A percentile compares a stretch with the other conserved stretches of the same genome.
phyloP scores from a whole-genome alignment of 2,888 invertebrate species.

The Athalia circularis region DNA sequence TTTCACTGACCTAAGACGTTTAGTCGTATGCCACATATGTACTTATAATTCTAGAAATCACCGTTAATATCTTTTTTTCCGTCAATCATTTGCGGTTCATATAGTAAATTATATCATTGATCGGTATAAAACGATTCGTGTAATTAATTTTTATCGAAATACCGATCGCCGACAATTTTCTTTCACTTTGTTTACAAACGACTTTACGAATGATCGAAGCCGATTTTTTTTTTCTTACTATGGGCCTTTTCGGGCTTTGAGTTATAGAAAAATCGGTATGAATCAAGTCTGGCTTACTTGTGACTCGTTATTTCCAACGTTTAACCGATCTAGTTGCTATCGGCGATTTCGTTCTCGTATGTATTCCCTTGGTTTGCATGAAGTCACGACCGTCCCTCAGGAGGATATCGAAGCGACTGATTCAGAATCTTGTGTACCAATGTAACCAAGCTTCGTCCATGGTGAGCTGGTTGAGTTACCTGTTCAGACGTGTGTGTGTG shows the following conservation, averaged over 20 bases:
- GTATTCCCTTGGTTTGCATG: background rate
- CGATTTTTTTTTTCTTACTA: no score
- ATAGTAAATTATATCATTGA: no score
- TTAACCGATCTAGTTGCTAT: constrained; percentile 1
- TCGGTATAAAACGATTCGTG: no score
- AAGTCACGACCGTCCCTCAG: constrained; percentile 16
- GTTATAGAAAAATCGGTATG: no score
- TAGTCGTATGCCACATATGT: background rate
- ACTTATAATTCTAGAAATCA: background rate
- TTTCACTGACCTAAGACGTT: constrained; percentile 36
- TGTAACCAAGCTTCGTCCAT: background rate
- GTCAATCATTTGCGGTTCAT: no score
- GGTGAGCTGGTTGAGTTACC: constrained; percentile 39
- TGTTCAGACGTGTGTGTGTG: background rate
- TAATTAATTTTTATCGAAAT: no score
- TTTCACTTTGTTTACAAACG: no score
- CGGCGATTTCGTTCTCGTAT: background rate
- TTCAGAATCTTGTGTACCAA: background rate
- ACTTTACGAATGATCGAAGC: no score
- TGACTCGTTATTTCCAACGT: background rate
- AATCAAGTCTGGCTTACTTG: constrained; percentile 6
- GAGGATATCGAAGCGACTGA: constrained; percentile 35
- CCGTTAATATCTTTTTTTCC: no score
- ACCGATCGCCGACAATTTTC: no score
- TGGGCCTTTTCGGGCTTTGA: no score